Conservation (phyloP, 1,140 invertebrate genomes). For the Bombus balteatus region DNA sequence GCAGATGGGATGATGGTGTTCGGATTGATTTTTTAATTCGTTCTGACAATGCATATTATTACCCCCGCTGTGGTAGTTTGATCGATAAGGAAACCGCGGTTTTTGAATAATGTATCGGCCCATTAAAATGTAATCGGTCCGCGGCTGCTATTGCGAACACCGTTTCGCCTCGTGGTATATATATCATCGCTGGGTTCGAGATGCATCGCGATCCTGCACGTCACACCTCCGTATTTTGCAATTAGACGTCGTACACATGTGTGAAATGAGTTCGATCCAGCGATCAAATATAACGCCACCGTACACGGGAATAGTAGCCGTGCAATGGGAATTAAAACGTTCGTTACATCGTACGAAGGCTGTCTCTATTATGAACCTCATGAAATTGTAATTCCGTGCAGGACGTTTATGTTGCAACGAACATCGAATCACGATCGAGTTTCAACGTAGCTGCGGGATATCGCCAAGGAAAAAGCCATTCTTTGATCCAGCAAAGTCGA, state of each 20-base stretch:
- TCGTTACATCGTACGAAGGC: not conserved
- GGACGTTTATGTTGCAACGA: constrained; percentile 7
- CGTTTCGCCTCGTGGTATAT: constrained; percentile 37
- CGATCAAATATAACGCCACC: constrained; percentile 32
- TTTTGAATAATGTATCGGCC: constrained; percentile 67
- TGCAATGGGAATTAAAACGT: constrained; percentile 17
- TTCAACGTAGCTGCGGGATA: not conserved
- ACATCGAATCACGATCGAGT: not conserved
- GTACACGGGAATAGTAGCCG: not conserved
- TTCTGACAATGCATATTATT: constrained; percentile 52
- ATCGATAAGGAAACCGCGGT: constrained; percentile 60
- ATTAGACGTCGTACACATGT: constrained; percentile 21
- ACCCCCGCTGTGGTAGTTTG: constrained; percentile 22
- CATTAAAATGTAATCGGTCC: constrained; percentile 64
- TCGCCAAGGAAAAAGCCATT: not conserved
- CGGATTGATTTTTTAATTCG: constrained; percentile 43
- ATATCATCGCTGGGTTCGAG: not conserved
- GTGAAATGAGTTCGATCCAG: not conserved
- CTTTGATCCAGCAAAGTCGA: constrained; percentile 1
- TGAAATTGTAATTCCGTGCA: constrained; percentile 32
- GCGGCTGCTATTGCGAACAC: constrained; percentile 48
- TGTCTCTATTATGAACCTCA: constrained; percentile 24
- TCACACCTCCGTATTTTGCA: not conserved
- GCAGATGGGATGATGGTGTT: constrained; percentile 17
- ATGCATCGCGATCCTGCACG: constrained; percentile 3